Evolutionary conservation across 2,113 vertebrate species (phyloP), one percentile per base, ranked within the genome.

Genomic region (Lamprologus speciosus): DNA sequence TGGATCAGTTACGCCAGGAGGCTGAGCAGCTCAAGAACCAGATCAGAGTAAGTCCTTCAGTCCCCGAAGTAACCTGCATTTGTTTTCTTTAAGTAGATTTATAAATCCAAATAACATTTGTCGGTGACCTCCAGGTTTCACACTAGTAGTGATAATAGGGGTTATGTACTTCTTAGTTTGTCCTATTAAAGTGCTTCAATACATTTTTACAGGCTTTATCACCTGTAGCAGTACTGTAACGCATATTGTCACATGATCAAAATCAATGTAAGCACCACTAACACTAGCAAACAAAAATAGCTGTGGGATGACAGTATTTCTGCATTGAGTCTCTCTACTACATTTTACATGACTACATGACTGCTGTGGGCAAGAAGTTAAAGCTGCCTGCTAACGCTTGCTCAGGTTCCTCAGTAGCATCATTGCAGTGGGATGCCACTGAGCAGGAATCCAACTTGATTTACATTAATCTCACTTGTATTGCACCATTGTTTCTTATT

Each of bases 21-120:
- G 98, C 99, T 87, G 99, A 99, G 92, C 98, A 99, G 93, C 99
- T 99, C 93, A 99, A 99, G 97, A 99, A 98, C 97, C 99, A 99
- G 96, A 99, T 99, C 96, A 95, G 98, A 97, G 99, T 99, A 94
- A 11, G 98, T 97, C 83, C 65, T 8, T 83, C 31, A 81, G 33
- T 87, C 75, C 79, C 81, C 16, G 4, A 35, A 37, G 82, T 75
- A 33, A 17, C 16, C 23, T 51, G 28, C 47, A 33, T 55, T 19
- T 33, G 10, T 31, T 65, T 23, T 5, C 31, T 68, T 55, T 51
- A 4, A 33, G 26, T 33, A 65, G 4, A 6, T 47, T 78, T 28
- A 8, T 9, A 54, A 65, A 80, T 63, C 14, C 65, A 85, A 5
- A 23, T 80, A 7, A 47, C 16, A 13, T 60, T 65, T 23, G 65